phyloP scores from a whole-genome alignment of 2,888 invertebrate species.

The Noctua fimbriata region DNA sequence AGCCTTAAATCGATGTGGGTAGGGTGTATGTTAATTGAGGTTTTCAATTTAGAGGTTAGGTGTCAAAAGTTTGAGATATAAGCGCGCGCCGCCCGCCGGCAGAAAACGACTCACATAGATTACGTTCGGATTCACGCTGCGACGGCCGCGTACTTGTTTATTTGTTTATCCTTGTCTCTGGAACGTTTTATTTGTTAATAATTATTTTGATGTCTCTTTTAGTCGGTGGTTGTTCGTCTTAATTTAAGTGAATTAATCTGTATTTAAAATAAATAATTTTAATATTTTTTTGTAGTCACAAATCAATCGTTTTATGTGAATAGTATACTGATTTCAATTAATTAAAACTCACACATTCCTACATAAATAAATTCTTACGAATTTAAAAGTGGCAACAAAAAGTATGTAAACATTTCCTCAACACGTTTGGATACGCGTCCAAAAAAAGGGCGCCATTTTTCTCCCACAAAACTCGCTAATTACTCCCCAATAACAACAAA shows the following conservation, averaged over 20 bases:
- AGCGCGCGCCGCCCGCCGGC: slow-evolving; percentile 78
- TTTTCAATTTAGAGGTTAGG: slow-evolving; percentile 74
- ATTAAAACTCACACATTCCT: not conserved
- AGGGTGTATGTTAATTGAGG: slow-evolving; percentile 61
- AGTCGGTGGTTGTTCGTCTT: slow-evolving; percentile 54
- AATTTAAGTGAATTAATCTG: slow-evolving; percentile 50
- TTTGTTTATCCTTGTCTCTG: slow-evolving; percentile 78
- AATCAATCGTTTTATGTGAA: not conserved
- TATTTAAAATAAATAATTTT: not conserved
- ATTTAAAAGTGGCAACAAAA: slow-evolving; percentile 5
- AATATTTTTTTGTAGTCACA: not conserved
- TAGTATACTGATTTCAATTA: not conserved
- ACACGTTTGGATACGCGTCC: not conserved
- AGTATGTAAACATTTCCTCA: not conserved
- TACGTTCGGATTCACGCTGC: slow-evolving; percentile 84
- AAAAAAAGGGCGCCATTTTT: not conserved
- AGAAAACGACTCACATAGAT: slow-evolving; percentile 82
- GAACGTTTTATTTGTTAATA: slow-evolving; percentile 70
- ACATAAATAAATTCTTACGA: not conserved
- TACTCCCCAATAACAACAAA: slow-evolving; percentile 51
- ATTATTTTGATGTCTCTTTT: slow-evolving; percentile 73
- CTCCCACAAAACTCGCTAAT: slow-evolving; percentile 35
- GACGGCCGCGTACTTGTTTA: slow-evolving; percentile 81
- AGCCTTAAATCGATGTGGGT: slow-evolving; percentile 42
- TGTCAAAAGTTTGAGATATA: slow-evolving; percentile 82